Conservation (phyloP, 2,113 vertebrate genomes). For the Cinclus cinclus region DNA sequence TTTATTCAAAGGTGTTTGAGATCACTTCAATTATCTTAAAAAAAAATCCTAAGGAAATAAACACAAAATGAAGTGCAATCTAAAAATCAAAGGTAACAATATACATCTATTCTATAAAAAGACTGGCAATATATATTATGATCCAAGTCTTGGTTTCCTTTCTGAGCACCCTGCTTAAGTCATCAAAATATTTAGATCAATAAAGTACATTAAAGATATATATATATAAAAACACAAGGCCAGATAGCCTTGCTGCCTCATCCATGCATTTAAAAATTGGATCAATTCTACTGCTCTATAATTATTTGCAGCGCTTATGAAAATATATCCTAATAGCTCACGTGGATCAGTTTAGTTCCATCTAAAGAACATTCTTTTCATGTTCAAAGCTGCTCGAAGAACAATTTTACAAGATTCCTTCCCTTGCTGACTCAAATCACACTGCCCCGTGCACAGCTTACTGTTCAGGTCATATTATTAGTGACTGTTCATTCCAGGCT, state of each 20-base stretch:
- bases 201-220: background rate
- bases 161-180: background rate
- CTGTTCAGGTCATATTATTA: background rate
- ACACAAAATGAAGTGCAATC: background rate
- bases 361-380: background rate
- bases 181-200: background rate
- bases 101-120: background rate
- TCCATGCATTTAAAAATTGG: background rate
- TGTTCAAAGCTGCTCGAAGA: too few species aligned
- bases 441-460: accelerated
- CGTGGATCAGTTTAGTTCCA: background rate
- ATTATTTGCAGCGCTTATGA: background rate
- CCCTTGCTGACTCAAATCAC: background rate
- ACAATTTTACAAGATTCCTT: background rate
- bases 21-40: background rate
- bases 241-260: background rate
- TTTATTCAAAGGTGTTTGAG: background rate
- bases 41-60: background rate
- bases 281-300: background rate
- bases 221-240: background rate
- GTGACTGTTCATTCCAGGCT: background rate
- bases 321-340: background rate
- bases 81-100: background rate
- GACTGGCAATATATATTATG: background rate
- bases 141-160: background rate